Evolutionary conservation across 1,140 invertebrate species (phyloP).

Genomic region (Eumaeus atala): DNA sequence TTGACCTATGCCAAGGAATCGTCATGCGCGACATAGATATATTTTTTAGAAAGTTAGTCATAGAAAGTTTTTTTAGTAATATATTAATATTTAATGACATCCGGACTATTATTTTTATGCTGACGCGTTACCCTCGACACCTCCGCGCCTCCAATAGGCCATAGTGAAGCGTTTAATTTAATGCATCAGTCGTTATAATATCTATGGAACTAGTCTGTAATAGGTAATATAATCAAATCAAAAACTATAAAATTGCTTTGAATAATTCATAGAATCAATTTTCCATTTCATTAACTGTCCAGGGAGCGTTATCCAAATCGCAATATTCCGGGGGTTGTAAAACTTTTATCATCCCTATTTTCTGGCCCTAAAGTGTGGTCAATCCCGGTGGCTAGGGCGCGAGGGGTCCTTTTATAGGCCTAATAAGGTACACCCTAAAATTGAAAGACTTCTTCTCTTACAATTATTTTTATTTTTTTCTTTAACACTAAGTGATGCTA

Average conservation of each 20-base stretch:
- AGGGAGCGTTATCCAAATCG: slow-evolving; percentile 11
- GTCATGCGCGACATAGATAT: too few relatives aligned
- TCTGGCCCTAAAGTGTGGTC: slow-evolving; percentile 13
- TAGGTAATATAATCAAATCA: background rate
- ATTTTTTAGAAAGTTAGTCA: too few relatives aligned
- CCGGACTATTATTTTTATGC: too few relatives aligned
- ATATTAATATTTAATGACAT: too few relatives aligned
- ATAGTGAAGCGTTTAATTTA: too few relatives aligned
- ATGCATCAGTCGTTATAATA: too few relatives aligned
- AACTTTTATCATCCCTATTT: slow-evolving; percentile 36
- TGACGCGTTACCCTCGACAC: too few relatives aligned
- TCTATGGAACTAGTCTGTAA: too few relatives aligned
- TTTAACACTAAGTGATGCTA: slow-evolving; percentile 10
- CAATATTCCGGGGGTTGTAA: slow-evolving; percentile 38
- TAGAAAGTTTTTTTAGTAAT: too few relatives aligned
- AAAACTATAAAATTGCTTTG: background rate
- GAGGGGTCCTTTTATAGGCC: slow-evolving; percentile 10
- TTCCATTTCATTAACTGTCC: slow-evolving; percentile 7
- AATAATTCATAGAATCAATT: slow-evolving; percentile 8
- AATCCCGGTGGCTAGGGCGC: background rate
- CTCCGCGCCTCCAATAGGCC: too few relatives aligned
- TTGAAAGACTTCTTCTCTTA: slow-evolving; percentile 4
- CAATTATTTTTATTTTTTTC: background rate
- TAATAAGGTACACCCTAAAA: background rate
- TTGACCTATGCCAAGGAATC: too few relatives aligned